Base-by-base conservation (phyloP, 2,888 invertebrate genomes). In the Steinernema scapterisci region DNA sequence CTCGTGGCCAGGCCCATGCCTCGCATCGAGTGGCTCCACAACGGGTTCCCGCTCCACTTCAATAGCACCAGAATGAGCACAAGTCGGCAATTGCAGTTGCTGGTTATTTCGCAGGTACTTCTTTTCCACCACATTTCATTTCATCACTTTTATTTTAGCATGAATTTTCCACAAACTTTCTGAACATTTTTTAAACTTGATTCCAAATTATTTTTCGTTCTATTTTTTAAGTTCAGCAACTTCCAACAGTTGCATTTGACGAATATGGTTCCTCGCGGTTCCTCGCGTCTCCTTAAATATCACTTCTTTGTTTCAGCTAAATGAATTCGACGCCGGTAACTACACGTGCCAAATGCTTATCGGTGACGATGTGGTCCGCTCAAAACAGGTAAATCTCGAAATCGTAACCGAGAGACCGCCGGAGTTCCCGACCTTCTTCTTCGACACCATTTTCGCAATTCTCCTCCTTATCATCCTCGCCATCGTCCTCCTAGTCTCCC, bases 31-130 rank as follows among this genome's bases (percentile, higher is more conserved):
- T 63, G 63, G 63, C 63, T 63, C 5, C 63, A 63, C 63, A 38
- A 63, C 63, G 63, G 31, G 1, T 11, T 16, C 27, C 63, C 31
- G 16, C 63, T 63, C 63, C 25, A 31, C 27, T 13, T 63, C 25
- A 63, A 31, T 31, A 63, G 63, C 63, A 63, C 63, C 19, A 25
- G 63, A 63, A 16, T 63, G 16, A 38, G 63, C 63, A 63, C 63
- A 16, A 27, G 27, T 11, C 27, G 63, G 16, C 27, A 63, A 9
- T 63, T 63, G 63, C 63, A 63, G 19, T 38, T 63, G 63, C 31
- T 63, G 16, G 27, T 63, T 1, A 63, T 63, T 38, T 63, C 63
- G 31, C 63, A 63, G 63, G 63, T 63, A 63, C 27, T 63, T n/a
- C n/a, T n/a, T n/a, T n/a, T n/a, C n/a, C n/a, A 7, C 16, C 16